phyloP scores from a whole-genome alignment of 2,797 vertebrate genomes.

The Peromyscus attwateri region DNA sequence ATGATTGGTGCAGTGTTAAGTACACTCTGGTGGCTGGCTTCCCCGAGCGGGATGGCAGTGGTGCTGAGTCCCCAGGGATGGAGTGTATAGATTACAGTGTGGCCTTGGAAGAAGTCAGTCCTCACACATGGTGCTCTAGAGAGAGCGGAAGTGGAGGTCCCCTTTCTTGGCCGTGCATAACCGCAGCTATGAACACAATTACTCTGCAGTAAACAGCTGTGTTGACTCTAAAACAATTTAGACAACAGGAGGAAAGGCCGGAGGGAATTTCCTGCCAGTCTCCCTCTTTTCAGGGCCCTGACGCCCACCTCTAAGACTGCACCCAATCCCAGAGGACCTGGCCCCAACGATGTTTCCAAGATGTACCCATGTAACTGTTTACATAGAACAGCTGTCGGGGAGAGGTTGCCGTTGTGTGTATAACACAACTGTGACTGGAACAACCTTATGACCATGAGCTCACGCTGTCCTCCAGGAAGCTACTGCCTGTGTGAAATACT shows the following conservation, averaged over 20 bases:
- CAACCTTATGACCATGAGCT: slow-evolving; percentile 46
- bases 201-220: slow-evolving; percentile 62
- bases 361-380: slow-evolving; percentile 73
- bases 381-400: slow-evolving; percentile 80
- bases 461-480: slow-evolving; percentile 50
- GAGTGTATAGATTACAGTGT: background rate
- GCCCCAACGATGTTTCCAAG: slow-evolving; percentile 67
- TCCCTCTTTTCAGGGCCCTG: slow-evolving; percentile 37
- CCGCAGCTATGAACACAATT: slow-evolving; percentile 18
- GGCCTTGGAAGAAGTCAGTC: background rate
- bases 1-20: too few species aligned
- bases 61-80: accelerated
- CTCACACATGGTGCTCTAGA: accelerated
- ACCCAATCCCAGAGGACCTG: slow-evolving; percentile 47
- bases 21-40: background rate
- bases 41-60: background rate
- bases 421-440: slow-evolving; percentile 70
- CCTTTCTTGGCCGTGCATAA: background rate
- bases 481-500: slow-evolving; percentile 54
- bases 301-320: slow-evolving; percentile 65
- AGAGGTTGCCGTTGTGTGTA: slow-evolving; percentile 49
- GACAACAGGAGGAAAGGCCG: slow-evolving; percentile 24
- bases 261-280: slow-evolving; percentile 72
- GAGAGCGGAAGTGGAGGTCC: background rate
- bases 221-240: slow-evolving; percentile 22